A percentile compares a stretch with the other conserved stretches of the same genome.
These are phyloP conservation scores for Cephus runcator DNA, from an alignment of 2,888 invertebrate genomes.

Conservation along the genomic window DNA sequence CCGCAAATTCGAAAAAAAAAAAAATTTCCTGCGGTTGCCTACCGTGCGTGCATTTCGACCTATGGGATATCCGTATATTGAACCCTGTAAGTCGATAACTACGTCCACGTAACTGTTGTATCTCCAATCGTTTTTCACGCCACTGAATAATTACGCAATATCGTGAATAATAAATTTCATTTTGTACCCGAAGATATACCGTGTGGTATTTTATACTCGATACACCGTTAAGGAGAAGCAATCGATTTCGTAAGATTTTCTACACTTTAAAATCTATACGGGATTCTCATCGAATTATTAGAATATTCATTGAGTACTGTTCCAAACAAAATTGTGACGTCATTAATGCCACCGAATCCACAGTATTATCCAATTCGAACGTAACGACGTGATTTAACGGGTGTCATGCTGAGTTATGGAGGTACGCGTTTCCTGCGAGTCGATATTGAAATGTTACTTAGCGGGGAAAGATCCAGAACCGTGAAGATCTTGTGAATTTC, in stretches of 20 bases:
- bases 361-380: neutral
- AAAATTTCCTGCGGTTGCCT: neutral
- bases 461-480: neutral
- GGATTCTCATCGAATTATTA: neutral
- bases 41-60: neutral
- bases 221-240: neutral
- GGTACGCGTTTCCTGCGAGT: neutral
- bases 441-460: neutral
- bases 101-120: neutral
- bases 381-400: neutral
- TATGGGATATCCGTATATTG: neutral
- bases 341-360: neutral
- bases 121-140: neutral
- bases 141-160: neutral
- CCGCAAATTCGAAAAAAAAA: neutral
- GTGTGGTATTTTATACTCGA: neutral
- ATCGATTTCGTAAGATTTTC: neutral
- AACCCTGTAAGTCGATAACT: neutral
- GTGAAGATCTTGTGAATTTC: neutral
- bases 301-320: neutral
- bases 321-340: neutral
- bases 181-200: neutral
- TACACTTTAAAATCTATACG: neutral
- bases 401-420: neutral
- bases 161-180: neutral